Percentiles rank a stretch among this genome's conserved stretches.
These are phyloP conservation scores for Myotis yumanensis DNA, from an alignment of 2,113 vertebrate genomes.

Conservation along the genomic window DNA sequence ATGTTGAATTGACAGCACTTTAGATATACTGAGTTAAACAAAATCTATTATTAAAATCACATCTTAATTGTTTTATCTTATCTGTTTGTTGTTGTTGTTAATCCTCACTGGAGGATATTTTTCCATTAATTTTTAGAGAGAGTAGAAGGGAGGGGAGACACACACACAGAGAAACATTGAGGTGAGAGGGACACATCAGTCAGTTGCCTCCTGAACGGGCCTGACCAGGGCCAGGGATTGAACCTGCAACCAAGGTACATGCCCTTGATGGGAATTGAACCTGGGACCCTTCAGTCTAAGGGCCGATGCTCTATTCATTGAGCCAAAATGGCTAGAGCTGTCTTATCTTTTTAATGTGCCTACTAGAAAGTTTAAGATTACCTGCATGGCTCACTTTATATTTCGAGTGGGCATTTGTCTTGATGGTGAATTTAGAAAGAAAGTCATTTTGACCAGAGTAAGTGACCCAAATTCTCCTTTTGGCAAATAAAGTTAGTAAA, in stretches of 20 bases:
- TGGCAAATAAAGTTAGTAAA: neutral
- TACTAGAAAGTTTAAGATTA: neutral
- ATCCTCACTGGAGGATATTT: neutral
- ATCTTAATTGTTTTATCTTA: neutral
- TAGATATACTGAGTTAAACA: neutral
- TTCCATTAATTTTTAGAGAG: neutral
- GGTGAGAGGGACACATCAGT: too few species aligned
- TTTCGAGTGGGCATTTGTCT: neutral
- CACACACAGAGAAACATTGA: neutral
- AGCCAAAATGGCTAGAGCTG: neutral
- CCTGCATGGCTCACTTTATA: neutral
- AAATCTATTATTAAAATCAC: conserved; percentile 31
- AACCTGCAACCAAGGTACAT: neutral
- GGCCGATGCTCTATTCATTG: neutral
- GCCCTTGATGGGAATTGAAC: neutral
- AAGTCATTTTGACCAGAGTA: neutral
- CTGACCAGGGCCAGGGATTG: too few species aligned
- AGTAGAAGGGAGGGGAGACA: neutral
- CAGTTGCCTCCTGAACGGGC: too few species aligned
- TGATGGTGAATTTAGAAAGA: neutral
- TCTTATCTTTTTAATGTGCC: neutral
- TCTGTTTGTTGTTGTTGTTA: neutral
- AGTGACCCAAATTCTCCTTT: neutral
- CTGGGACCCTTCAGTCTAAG: too few species aligned
- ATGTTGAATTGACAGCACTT: conserved; percentile 14